phyloP scores from a whole-genome alignment of 2,113 vertebrate species.

The Phocoena phocoena region DNA sequence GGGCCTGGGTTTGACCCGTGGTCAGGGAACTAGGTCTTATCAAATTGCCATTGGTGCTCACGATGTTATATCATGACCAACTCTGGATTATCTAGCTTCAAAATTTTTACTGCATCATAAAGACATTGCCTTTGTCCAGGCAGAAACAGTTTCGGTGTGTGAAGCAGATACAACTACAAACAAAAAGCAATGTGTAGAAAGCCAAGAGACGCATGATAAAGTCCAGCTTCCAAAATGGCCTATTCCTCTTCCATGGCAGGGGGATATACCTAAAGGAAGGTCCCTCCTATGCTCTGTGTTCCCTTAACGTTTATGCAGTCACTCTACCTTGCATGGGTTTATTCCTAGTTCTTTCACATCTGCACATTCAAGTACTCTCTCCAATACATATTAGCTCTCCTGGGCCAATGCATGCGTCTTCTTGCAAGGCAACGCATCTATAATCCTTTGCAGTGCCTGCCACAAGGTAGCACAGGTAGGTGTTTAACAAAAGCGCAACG shows the following conservation, averaged over 20 bases:
- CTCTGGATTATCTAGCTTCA: neutral
- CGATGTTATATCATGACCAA: neutral
- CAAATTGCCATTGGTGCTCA: neutral
- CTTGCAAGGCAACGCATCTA: neutral
- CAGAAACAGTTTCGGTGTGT: neutral
- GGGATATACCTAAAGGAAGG: neutral
- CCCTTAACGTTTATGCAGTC: rapidly evolving
- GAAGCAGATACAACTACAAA: neutral
- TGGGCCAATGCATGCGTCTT: rapidly evolving
- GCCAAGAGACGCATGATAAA: neutral
- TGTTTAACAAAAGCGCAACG: neutral
- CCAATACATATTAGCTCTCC: neutral
- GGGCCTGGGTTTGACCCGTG: no score
- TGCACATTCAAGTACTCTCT: neutral
- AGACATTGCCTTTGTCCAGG: neutral
- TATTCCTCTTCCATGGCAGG: neutral
- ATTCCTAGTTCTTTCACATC: neutral
- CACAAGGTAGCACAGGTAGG: neutral
- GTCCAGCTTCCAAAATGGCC: neutral
- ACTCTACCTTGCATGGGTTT: neutral
- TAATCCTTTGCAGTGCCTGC: neutral
- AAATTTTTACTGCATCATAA: neutral
- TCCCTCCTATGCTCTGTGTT: neutral
- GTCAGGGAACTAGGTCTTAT: no score
- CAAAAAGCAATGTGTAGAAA: neutral